A percentile compares a stretch with the other conserved stretches of the same genome.
phyloP scores from a whole-genome alignment of 2,797 vertebrate genomes.

The Nannoperca obscura region DNA sequence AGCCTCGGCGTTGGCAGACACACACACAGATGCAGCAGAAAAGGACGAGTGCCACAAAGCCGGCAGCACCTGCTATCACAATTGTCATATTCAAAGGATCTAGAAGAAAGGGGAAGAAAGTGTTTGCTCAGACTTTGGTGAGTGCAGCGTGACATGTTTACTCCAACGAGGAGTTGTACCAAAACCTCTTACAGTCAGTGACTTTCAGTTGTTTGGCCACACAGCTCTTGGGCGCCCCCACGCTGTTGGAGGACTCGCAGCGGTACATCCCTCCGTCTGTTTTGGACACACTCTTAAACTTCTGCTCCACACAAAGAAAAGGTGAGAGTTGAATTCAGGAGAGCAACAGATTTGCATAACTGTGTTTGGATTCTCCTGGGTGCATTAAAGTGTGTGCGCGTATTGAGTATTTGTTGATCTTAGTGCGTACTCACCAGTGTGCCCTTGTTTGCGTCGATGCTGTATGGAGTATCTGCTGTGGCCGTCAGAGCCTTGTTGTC shows the following conservation, averaged over 20 bases:
- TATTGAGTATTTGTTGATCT: neutral
- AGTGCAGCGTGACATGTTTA: neutral
- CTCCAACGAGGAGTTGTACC: neutral
- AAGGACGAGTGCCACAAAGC: slow-evolving; percentile 65
- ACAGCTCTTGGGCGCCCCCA: slow-evolving; percentile 85
- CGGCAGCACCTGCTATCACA: slow-evolving; percentile 74
- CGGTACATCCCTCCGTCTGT: slow-evolving; percentile 82
- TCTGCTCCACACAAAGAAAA: slow-evolving; percentile 73
- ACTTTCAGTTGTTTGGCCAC: slow-evolving; percentile 80
- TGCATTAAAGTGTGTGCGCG: neutral
- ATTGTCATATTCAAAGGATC: slow-evolving; percentile 79
- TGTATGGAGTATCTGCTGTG: slow-evolving; percentile 85
- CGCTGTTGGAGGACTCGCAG: slow-evolving; percentile 85
- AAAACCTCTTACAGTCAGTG: slow-evolving; percentile 76
- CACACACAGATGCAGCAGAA: slow-evolving; percentile 81
- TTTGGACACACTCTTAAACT: slow-evolving; percentile 80
- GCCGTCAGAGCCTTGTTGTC: slow-evolving; percentile 85
- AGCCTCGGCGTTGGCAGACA: slow-evolving; percentile 75
- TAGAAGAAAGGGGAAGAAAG: slow-evolving; percentile 34
- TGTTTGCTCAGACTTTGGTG: neutral
- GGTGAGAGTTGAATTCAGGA: neutral
- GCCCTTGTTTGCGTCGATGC: slow-evolving; percentile 88
- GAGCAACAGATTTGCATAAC: neutral
- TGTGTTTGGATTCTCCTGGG: neutral
- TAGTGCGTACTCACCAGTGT: slow-evolving; percentile 87